Evolutionary conservation across 1,140 invertebrate species (phyloP), one percentile per base, ranked within the genome.

Genomic region (Conus betulinus): DNA sequence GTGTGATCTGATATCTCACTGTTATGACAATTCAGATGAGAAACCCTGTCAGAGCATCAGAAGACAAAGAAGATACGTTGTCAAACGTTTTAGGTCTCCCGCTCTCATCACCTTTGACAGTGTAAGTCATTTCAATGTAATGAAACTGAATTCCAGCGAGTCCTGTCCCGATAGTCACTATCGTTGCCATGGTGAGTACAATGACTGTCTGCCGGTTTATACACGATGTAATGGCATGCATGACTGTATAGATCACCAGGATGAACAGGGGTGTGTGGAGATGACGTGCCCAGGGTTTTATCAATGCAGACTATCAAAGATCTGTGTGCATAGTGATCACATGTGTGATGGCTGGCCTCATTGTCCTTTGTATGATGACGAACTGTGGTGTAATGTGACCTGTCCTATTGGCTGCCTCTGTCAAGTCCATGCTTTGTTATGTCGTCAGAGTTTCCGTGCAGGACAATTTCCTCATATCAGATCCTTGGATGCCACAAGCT

Each of bases 391-490:
- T 74, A 84, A 53, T 60, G 20, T 57, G 52, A 51, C 52, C 17
- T 84, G 83, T n/a, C 83, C 83, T 94, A 91, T 57, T 93, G 76
- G 39, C 20, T 90, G 88, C 57, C 39, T 57, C 25, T 90, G 85
- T 78, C 25, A 23, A 76, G 85, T 55, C 71, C 55, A 51, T 27
- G 52, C 84, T 10, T 63, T 88, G 39, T 53, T 20, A 3, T 88
- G 88, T 39, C 17, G 23, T 7, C 39, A 67, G n/a, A 15, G 53
- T 13, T 78, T 88, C 51, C 23, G n/a, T 20, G 52, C 39, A 23
- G 71, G 51, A 10, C 23, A 27, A 17, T 81, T 85, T 53, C 23
- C 27, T 20, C 27, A 67, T 15, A 39, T 83, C 13, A 25, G 81
- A 13, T 83, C 11, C 81, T 39, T 53, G 71, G 39, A 55, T 83